Evolutionary conservation across 2,888 invertebrate species (phyloP).

Genomic region (Anthoptus insignis): DNA sequence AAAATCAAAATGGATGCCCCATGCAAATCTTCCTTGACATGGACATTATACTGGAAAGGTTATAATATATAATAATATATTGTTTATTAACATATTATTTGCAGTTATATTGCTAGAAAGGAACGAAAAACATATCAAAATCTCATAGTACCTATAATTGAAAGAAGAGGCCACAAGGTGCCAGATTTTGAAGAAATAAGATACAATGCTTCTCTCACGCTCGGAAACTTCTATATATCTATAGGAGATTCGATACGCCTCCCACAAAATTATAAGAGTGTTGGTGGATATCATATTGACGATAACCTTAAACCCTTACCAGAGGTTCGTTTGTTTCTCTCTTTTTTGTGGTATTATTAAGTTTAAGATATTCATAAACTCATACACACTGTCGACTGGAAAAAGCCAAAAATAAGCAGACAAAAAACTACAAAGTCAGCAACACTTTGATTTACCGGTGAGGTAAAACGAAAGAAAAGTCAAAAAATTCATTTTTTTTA

Average conservation of each 20-base stretch:
- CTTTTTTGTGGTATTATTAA: too few relatives aligned
- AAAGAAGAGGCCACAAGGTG: conserved; percentile 30
- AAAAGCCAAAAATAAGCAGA: too few relatives aligned
- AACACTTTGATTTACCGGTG: too few relatives aligned
- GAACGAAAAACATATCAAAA: conserved; percentile 29
- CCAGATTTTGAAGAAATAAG: conserved; percentile 43
- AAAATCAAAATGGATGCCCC: too few relatives aligned
- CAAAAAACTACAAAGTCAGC: too few relatives aligned
- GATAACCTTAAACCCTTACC: conserved; percentile 51
- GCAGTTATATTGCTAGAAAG: neutral
- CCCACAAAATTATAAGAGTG: conserved; percentile 50
- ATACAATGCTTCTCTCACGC: conserved; percentile 51
- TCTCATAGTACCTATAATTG: conserved; percentile 28
- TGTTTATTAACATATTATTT: neutral
- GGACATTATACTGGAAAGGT: too few relatives aligned
- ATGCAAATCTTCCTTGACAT: too few relatives aligned
- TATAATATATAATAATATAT: neutral
- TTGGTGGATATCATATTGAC: conserved; percentile 55
- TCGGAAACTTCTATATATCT: conserved; percentile 53
- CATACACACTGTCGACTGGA: too few relatives aligned
- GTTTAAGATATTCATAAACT: too few relatives aligned
- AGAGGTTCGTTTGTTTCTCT: conserved; percentile 50
- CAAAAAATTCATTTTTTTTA: too few relatives aligned
- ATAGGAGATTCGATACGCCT: conserved; percentile 46
- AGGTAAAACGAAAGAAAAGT: too few relatives aligned